Conservation (phyloP, 2,888 invertebrate species). For the Boloria euphrosyne region DNA sequence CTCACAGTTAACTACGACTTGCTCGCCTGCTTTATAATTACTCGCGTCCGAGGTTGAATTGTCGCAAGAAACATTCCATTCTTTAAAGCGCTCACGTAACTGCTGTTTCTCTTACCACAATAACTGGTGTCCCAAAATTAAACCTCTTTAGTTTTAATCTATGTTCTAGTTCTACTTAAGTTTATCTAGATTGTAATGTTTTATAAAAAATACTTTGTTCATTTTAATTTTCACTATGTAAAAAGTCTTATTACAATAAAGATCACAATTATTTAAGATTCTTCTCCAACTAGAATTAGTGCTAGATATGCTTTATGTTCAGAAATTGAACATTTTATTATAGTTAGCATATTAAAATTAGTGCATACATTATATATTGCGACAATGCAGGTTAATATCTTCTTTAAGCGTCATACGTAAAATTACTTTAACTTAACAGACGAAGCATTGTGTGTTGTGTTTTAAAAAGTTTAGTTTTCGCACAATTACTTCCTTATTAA, state of each 20-base stretch:
- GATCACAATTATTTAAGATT: neutral
- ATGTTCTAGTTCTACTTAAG: constrained; percentile 2
- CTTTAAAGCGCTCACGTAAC: constrained; percentile 68
- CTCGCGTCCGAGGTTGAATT: constrained; percentile 68
- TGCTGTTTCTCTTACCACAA: constrained; percentile 42
- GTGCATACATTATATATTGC: too few relatives aligned
- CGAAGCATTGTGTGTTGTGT: constrained; percentile 45
- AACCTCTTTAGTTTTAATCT: constrained; percentile 18
- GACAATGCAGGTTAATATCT: too few relatives aligned
- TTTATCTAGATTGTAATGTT: constrained; percentile 12
- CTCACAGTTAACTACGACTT: constrained; percentile 53
- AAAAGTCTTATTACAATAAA: constrained; percentile 4
- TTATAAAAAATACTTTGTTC: constrained; percentile 9
- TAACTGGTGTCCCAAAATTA: constrained; percentile 19
- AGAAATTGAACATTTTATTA: too few relatives aligned
- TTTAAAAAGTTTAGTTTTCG: constrained; percentile 57
- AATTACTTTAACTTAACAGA: too few relatives aligned
- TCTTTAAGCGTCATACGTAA: too few relatives aligned
- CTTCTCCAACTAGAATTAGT: too few relatives aligned
- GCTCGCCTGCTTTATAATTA: constrained; percentile 58
- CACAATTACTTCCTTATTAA: constrained; percentile 77
- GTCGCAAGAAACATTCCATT: constrained; percentile 71
- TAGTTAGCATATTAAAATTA: too few relatives aligned
- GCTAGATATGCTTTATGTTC: too few relatives aligned
- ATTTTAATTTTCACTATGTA: constrained; percentile 6